Evolutionary conservation across 1,140 invertebrate genomes (phyloP).

Genomic region (Arion vulgaris): DNA sequence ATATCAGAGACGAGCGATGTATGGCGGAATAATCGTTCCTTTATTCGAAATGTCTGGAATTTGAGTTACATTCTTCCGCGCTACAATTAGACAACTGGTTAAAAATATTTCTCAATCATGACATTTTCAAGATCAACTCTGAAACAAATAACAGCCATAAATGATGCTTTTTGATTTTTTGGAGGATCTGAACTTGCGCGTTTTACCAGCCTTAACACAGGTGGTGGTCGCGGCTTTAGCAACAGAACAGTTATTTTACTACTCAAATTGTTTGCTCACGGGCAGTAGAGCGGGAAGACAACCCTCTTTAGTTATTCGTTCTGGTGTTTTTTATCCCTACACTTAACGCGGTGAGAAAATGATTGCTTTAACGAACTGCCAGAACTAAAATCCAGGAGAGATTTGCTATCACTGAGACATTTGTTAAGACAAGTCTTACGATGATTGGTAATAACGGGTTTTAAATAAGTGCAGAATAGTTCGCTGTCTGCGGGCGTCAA

Average conservation of each 20-base stretch:
- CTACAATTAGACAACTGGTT: background rate
- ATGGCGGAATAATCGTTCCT: slow-evolving; percentile 8
- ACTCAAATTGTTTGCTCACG: background rate
- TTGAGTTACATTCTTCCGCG: background rate
- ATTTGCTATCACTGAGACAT: background rate
- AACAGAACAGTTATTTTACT: background rate
- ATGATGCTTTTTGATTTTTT: background rate
- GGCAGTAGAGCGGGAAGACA: background rate
- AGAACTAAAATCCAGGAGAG: background rate
- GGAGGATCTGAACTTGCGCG: background rate
- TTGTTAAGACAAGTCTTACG: background rate
- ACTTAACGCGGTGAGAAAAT: background rate
- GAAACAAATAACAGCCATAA: slow-evolving; percentile 8
- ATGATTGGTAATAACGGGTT: background rate
- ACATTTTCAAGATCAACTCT: background rate
- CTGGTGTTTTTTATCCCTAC: background rate
- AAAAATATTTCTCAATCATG: background rate
- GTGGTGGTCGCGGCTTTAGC: background rate
- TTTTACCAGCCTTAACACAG: background rate
- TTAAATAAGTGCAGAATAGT: slow-evolving; percentile 1
- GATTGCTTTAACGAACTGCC: background rate
- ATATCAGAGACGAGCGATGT: background rate
- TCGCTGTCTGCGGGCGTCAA: background rate
- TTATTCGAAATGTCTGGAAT: slow-evolving; percentile 6
- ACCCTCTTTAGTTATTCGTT: background rate